These are phyloP conservation scores for Ciona savignyi DNA, from an alignment of 23 tunicate genomes.

Conservation along the genomic window DNA sequence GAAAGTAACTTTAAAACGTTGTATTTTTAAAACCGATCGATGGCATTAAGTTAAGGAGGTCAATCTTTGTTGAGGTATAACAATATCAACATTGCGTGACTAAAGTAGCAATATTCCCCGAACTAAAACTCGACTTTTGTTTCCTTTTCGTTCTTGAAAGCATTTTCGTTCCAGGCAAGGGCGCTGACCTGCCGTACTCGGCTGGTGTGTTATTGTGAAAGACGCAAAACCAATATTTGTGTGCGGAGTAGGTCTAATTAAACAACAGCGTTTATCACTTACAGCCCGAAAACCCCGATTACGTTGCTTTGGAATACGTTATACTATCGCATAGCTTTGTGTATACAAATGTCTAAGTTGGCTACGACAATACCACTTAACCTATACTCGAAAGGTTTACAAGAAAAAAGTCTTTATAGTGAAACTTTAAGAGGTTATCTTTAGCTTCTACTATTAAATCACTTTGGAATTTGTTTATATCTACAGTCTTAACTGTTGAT, in stretches of 20 bases:
- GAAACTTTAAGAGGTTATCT: too few relatives aligned
- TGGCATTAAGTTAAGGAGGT: too few relatives aligned
- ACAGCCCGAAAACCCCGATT: background rate
- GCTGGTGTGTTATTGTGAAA: background rate
- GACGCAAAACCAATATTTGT: background rate
- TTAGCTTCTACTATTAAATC: too few relatives aligned
- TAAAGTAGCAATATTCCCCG: background rate
- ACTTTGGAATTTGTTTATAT: too few relatives aligned
- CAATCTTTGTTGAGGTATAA: too few relatives aligned
- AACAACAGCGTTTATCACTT: background rate
- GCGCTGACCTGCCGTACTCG: background rate
- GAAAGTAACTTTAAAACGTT: too few relatives aligned
- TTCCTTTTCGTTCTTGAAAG: background rate
- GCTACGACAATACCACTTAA: background rate
- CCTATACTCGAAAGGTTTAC: background rate
- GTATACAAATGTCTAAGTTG: background rate
- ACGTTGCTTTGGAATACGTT: background rate
- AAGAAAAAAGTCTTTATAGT: background rate
- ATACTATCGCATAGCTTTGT: background rate
- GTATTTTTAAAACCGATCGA: too few relatives aligned
- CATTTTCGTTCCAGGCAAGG: background rate
- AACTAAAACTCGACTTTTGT: background rate
- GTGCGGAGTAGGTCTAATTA: background rate
- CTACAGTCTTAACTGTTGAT: too few relatives aligned
- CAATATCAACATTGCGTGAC: background rate